A percentile compares a stretch with the other conserved stretches of the same genome.
Evolutionary conservation across 2,888 invertebrate species (phyloP).

Genomic region (Trissolcus brochymenae): DNA sequence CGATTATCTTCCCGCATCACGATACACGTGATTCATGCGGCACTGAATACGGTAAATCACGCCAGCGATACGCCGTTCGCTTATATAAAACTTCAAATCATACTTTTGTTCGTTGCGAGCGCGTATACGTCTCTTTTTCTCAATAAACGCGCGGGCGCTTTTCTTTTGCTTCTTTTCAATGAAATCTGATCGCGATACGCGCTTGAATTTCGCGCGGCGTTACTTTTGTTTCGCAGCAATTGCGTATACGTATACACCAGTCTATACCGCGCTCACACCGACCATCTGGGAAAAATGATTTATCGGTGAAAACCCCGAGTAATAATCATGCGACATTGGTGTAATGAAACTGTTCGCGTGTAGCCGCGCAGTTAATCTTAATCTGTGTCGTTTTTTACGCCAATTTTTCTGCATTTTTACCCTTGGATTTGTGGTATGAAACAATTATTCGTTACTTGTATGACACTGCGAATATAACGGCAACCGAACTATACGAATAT

Average conservation of each 20-base stretch:
- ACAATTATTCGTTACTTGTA: constrained; percentile 58
- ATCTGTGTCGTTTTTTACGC: constrained; percentile 21
- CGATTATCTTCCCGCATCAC: constrained; percentile 63
- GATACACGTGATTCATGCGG: constrained; percentile 55
- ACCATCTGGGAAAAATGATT: constrained; percentile 12
- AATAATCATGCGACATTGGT: constrained; percentile 20
- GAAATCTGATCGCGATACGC: constrained; percentile 23
- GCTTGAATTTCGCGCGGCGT: constrained; percentile 7
- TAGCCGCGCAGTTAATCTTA: constrained; percentile 34
- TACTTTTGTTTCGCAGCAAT: constrained; percentile 15
- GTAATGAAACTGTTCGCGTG: constrained; percentile 42
- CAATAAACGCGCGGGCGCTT: constrained; percentile 12
- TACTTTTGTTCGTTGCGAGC: constrained; percentile 9
- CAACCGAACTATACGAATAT: constrained; percentile 62
- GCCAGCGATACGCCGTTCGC: constrained; percentile 46
- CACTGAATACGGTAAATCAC: constrained; percentile 56
- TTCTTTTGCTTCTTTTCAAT: constrained; percentile 33
- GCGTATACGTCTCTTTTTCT: constrained; percentile 15
- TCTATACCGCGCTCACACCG: no score
- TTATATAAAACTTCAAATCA: constrained; percentile 35
- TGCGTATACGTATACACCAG: no score
- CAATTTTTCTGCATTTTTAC: constrained; percentile 3
- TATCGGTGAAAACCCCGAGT: constrained; percentile 4
- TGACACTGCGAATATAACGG: constrained; percentile 64
- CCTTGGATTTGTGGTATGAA: constrained; percentile 21